Evolutionary conservation across 2,797 vertebrate species (phyloP), one percentile per base, ranked within the genome.

Genomic region (Agapornis canus): DNA sequence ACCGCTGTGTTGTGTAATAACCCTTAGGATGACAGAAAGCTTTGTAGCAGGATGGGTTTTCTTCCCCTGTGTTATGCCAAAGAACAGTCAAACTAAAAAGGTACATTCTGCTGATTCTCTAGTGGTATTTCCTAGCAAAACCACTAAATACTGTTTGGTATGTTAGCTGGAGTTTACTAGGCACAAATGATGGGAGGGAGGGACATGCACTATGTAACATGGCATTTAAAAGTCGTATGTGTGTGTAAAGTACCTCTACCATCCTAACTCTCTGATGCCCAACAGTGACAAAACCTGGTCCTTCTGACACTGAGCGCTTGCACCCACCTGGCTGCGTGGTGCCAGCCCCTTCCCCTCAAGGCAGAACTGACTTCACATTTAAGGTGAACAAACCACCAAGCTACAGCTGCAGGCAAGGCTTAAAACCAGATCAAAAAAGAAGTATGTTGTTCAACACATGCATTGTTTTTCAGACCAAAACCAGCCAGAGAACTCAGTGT

Each of bases 101-200:
- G 43, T 70, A 85, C 27, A 15, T 78, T 92, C 51, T 95, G 70
- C 82, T 90, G 77, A 77, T 69, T 75, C 59, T 61, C 0, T 61
- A 45, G 37, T 79, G 86, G 54, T 65, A 52, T 92, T 96, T 95
- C 93, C 83, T 79, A 75, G 70, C 56, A 94, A 91, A 96, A 52
- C 56, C 92, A 92, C 81, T 66, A 72, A 90, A 59, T 61, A 43
- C 65, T 75, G 49, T 78, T 94, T 92, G 70, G 54, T 78, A 20
- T 32, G 48, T 87, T 73, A 61, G 75, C 78, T 92, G 52, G 72
- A 64, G 60, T 77, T 85, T 15, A 77, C 47, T 11, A 29, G 18
- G 25, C 37, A 29, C 20, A 5, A 75, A 21, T 29, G 45, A 45
- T 29, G 72, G 57, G 6, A 51, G 57, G 57, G 57, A 94, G 61